phyloP scores from a whole-genome alignment of 2,888 invertebrate genomes.

The Thumatha senex region DNA sequence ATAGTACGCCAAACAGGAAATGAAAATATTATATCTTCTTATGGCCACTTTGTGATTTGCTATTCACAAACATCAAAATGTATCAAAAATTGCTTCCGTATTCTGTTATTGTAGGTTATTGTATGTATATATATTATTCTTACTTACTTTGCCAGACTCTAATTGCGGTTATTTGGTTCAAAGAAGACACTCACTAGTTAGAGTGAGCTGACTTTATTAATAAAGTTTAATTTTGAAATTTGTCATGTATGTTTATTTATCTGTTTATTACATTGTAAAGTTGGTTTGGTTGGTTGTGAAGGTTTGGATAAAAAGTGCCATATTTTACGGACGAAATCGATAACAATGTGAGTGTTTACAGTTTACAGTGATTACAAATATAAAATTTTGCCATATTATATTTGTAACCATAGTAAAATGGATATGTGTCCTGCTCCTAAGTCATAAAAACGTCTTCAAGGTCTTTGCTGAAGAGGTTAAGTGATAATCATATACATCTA shows the following conservation, averaged over 20 bases:
- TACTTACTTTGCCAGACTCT: slow-evolving; percentile 47
- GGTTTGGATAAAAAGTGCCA: slow-evolving; percentile 65
- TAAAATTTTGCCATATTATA: no score
- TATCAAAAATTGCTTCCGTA: slow-evolving; percentile 49
- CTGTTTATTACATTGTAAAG: slow-evolving; percentile 71
- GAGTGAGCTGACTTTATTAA: slow-evolving; percentile 51
- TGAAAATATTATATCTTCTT: slow-evolving; percentile 75
- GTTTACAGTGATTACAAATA: no score
- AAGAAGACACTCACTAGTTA: slow-evolving; percentile 53
- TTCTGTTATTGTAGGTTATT: slow-evolving; percentile 28
- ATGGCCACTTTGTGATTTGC: slow-evolving; percentile 48
- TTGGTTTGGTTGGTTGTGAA: no score
- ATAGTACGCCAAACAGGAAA: slow-evolving; percentile 72
- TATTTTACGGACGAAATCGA: no score
- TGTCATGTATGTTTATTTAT: slow-evolving; percentile 66
- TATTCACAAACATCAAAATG: slow-evolving; percentile 40
- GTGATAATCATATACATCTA: no score
- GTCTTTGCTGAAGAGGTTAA: no score
- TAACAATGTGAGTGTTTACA: no score
- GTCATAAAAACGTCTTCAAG: no score
- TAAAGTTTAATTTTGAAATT: slow-evolving; percentile 69
- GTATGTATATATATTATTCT: slow-evolving; percentile 25
- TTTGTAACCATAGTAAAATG: no score
- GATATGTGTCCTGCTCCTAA: no score
- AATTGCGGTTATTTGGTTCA: slow-evolving; percentile 52